Base-by-base conservation (phyloP, 1,140 invertebrate species). In the Cylas formicarius region DNA sequence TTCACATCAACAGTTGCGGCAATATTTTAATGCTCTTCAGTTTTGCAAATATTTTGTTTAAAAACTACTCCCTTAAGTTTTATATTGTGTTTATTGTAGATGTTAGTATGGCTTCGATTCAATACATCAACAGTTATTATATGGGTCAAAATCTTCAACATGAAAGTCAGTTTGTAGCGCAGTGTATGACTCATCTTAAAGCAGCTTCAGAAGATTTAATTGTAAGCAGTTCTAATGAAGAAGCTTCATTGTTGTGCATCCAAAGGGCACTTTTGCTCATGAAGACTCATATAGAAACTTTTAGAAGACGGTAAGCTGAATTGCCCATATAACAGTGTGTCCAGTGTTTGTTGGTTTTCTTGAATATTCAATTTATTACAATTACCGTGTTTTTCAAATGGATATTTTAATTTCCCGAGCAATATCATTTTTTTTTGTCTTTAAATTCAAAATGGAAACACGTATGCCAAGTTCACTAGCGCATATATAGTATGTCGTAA, bases 231-330 rank as follows among this genome's bases (percentile, higher is more conserved):
- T 62, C 55, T 1, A 65, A 67, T 16, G 62, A 65, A 56, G 89
- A 94, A 56, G 78, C 83, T 1, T 86, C 84, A 50, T 63, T 95
- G 16, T 77, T 90, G 39, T 84, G 89, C 39, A 92, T 95, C 42
- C 90, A 96, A 62, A 75, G 91, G 45, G 91, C 88, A 10, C 61
- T 95, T 11, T 64, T 93, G 6, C 63, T 96, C 17, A 67, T 95
- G 7, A 88, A 91, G 63, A 93, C 90, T 4, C 91, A 96, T 68
- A 72, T 96, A 49, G 91, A 95, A 66, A 89, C 87, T 3, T 95
- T 95, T 63, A 75, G 87, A 37, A 77, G 85, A 53, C 80, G 85
- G 67, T 82, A 72, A 16, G 5, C 14, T 39, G 19, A 9, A 11
- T 39, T 40, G 16, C 10, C 18, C 24, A 26, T 11, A 39, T 31